A percentile compares a stretch with the other conserved stretches of the same genome.
These are phyloP conservation scores for Drosophila subobscura DNA, from an alignment of 1,140 invertebrate genomes.

Conservation along the genomic window DNA sequence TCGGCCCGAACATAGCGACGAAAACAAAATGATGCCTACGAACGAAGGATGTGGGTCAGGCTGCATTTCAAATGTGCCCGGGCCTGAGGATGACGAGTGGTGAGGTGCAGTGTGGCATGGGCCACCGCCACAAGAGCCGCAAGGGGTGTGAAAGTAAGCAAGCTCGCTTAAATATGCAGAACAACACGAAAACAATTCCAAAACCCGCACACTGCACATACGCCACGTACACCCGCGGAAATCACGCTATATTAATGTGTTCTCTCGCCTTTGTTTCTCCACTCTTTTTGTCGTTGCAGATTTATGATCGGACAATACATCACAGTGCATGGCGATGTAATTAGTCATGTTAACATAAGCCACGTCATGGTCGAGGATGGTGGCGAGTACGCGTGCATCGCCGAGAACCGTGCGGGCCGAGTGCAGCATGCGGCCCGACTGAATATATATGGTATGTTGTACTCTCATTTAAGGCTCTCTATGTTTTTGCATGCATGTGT, in stretches of 20 bases:
- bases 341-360: slow-evolving; percentile 94
- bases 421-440: slow-evolving; percentile 90
- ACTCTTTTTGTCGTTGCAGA: slow-evolving; percentile 83
- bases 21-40: slow-evolving; percentile 71
- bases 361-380: slow-evolving; percentile 93
- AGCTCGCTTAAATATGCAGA: slow-evolving; percentile 59
- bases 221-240: slow-evolving; percentile 43
- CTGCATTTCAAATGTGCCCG: slow-evolving; percentile 72
- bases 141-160: slow-evolving; percentile 2
- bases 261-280: slow-evolving; percentile 33
- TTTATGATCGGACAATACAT: slow-evolving; percentile 92
- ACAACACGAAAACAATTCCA: slow-evolving; percentile 44
- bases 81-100: slow-evolving; percentile 38
- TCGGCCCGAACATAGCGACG: slow-evolving; percentile 70
- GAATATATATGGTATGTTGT: slow-evolving; percentile 92
- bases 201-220: slow-evolving; percentile 59
- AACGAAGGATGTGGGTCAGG: slow-evolving; percentile 74
- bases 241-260: slow-evolving; percentile 66
- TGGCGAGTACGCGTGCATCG: slow-evolving; percentile 93
- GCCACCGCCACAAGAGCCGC: neutral
- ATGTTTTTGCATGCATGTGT: slow-evolving; percentile 8
- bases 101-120: slow-evolving; percentile 11
- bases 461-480: slow-evolving; percentile 34
- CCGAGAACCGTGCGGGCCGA: slow-evolving; percentile 91
- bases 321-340: slow-evolving; percentile 92